Evolutionary conservation across 2,797 vertebrate species (phyloP).

Genomic region (Brachymystax lenok): DNA sequence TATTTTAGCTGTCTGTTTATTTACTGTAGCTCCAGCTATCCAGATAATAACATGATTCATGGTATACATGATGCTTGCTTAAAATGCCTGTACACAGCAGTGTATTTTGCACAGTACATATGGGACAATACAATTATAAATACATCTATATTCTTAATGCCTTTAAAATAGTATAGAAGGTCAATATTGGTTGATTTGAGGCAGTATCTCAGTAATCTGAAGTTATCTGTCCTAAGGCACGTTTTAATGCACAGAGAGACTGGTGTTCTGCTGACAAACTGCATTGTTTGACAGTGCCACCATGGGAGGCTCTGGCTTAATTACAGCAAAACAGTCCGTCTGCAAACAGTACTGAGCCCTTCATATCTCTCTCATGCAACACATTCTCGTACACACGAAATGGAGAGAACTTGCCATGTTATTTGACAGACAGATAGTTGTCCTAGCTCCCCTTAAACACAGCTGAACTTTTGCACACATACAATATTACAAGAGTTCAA

Average conservation of each 20-base stretch:
- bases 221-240: not conserved
- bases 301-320: conserved; percentile 50
- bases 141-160: not conserved
- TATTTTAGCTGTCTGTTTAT: not conserved
- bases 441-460: not conserved
- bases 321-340: conserved; percentile 45
- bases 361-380: conserved; percentile 6
- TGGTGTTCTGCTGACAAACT: conserved; percentile 7
- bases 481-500: not conserved
- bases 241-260: not conserved
- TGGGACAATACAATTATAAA: not conserved
- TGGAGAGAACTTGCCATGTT: not conserved
- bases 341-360: conserved; percentile 45
- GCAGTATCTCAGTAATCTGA: too few species aligned
- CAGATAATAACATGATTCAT: not conserved
- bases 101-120: not conserved
- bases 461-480: not conserved
- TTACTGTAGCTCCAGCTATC: not conserved
- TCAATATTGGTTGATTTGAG: not conserved
- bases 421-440: not conserved
- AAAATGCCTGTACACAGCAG: not conserved
- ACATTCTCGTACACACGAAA: not conserved
- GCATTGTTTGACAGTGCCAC: conserved; percentile 33
- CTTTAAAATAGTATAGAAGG: not conserved
- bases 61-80: not conserved